These are phyloP conservation scores for Drosophila repleta DNA, from an alignment of 1,140 invertebrate genomes.

Conservation along the genomic window DNA sequence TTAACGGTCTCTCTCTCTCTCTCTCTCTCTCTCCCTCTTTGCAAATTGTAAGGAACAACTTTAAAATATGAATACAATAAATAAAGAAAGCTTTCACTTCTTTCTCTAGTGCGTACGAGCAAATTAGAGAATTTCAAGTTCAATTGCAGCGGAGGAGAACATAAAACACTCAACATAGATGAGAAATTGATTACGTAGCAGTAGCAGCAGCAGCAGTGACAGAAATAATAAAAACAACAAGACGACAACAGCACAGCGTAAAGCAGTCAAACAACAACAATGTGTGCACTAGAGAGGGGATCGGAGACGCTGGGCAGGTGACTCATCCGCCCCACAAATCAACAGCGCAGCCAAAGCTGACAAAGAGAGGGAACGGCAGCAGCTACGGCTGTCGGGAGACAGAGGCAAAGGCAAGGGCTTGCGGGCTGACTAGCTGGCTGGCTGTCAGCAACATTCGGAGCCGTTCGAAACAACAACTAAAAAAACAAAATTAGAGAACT, in stretches of 20 bases:
- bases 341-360: constrained; percentile 40
- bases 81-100: no score
- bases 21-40: no score
- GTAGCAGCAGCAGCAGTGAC: constrained; percentile 37
- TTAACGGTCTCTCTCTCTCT: no score
- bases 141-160: constrained; percentile 28
- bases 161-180: constrained; percentile 46
- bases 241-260: constrained; percentile 45
- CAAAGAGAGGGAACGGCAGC: constrained; percentile 26
- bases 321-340: constrained; percentile 71
- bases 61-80: no score
- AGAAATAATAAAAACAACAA: constrained; percentile 24
- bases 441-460: constrained; percentile 19
- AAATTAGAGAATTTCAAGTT: constrained; percentile 19
- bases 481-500: constrained; percentile 44
- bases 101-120: no score
- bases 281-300: constrained; percentile 42
- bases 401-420: constrained; percentile 21
- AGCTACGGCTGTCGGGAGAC: constrained; percentile 39
- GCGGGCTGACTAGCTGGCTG: constrained; percentile 18
- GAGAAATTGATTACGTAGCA: constrained; percentile 77
- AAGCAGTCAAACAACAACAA: constrained; percentile 71
- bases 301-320: constrained; percentile 62
- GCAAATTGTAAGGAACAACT: no score
- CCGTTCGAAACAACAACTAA: constrained; percentile 16